Percentiles rank a stretch among this genome's conserved stretches.
phyloP scores from a whole-genome alignment of 2,113 vertebrate species.

The Odocoileus virginianus region DNA sequence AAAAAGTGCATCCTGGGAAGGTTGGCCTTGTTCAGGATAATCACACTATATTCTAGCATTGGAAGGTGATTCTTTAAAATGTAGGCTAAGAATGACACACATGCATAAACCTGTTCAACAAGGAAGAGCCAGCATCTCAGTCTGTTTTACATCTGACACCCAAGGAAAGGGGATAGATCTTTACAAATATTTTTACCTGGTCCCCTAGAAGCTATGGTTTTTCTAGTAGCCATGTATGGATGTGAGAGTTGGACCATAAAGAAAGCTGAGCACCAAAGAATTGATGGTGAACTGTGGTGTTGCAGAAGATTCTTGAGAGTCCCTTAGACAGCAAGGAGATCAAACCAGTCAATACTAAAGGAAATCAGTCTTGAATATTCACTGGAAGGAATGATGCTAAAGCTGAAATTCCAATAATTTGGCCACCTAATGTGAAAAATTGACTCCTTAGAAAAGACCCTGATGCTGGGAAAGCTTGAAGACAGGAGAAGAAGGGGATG shows the following conservation, averaged over 20 bases:
- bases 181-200: neutral
- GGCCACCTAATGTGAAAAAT: neutral
- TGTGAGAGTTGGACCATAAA: neutral
- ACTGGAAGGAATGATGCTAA: neutral
- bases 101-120: neutral
- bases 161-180: neutral
- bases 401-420: neutral
- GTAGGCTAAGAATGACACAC: neutral
- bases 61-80: neutral
- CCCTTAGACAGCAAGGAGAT: neutral
- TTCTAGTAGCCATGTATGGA: neutral
- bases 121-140: neutral
- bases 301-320: neutral
- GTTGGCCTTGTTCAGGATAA: neutral
- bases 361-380: neutral
- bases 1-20: neutral
- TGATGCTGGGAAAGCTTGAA: neutral
- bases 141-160: neutral
- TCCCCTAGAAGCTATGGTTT: neutral
- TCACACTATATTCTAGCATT: neutral
- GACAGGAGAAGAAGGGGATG: neutral
- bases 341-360: neutral
- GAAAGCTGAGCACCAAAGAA: neutral
- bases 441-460: neutral
- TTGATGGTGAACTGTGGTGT: neutral